Base-by-base conservation (phyloP, 2,888 invertebrate genomes). In the Drosophila algonquin region DNA sequence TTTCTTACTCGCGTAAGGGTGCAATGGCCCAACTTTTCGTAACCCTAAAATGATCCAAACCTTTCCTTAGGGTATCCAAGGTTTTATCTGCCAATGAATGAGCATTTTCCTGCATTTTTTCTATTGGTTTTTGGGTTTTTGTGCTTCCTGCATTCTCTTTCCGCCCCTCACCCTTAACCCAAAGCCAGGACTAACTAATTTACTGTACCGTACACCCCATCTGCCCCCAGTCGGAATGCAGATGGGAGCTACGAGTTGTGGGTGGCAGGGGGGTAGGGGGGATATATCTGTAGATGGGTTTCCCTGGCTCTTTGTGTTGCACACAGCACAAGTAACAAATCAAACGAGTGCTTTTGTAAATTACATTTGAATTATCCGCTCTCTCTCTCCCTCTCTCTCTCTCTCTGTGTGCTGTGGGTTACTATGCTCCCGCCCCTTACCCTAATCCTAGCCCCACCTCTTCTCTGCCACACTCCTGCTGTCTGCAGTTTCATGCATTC, bases 311-410 rank as follows among this genome's bases (percentile, higher is more conserved):
- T 40, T 6, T 14, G 40, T 40, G 40, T n/a, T 40, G 40, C n/a
- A 40, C n/a, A 53, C 24, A 59, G 76, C 69, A 76, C 63, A 73
- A 79, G 89, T 75, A 88, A 81, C 85, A 89, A 85, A 88, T 89
- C 85, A 85, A 87, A 84, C 79, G 84, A 89, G 89, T 79, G 79
- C 89, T 89, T 85, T 87, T 85, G 89, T 87, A 85, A 85, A 85
- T 85, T 85, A 85, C 89, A 88, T 85, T 85, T 85, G 85, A 85
- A 88, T 85, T 89, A 85, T 85, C 87, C 80, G 74, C 67, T 73
- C 51, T 3, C 21, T 21, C 40, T 14, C 40, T 40, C 40, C 14
- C 14, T 40, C 12, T 12, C 32, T 32, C 2, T 32, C 8, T 0
- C 4, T 35, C 12, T 35, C 12, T 35, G 35, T 14, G 40, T 40